These are phyloP conservation scores for Acestrorhynchus altus DNA, from an alignment of 2,797 vertebrate species.

Conservation along the genomic window DNA sequence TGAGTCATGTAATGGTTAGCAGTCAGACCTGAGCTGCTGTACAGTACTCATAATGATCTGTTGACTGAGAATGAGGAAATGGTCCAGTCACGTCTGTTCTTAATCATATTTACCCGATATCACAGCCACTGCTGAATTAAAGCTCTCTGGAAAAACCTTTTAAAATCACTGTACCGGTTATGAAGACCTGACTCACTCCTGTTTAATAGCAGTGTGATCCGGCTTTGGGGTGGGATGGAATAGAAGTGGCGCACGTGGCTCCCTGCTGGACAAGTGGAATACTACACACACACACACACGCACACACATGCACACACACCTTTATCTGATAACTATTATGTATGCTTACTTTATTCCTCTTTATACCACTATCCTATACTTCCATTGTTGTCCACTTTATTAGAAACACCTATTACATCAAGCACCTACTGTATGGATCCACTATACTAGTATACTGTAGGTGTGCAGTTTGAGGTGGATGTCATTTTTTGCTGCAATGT, in stretches of 20 bases:
- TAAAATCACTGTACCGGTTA: background rate
- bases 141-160: background rate
- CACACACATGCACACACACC: no score
- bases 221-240: background rate
- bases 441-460: no score
- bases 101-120: background rate
- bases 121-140: background rate
- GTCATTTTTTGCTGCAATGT: no score
- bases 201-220: background rate
- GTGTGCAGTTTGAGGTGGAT: no score
- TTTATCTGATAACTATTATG: no score
- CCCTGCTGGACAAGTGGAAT: constrained; percentile 37
- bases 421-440: no score
- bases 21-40: constrained; percentile 11
- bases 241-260: background rate
- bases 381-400: background rate
- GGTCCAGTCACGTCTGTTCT: constrained; percentile 20
- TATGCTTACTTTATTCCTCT: no score
- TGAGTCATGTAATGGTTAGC: constrained; percentile 14
- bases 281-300: background rate
- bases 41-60: constrained; percentile 45
- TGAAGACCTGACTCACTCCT: background rate
- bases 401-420: no score
- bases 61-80: constrained; percentile 59
- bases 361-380: no score